Evolutionary conservation across 2,888 invertebrate species (phyloP).

Genomic region (Drosophila quasianomalipes): DNA sequence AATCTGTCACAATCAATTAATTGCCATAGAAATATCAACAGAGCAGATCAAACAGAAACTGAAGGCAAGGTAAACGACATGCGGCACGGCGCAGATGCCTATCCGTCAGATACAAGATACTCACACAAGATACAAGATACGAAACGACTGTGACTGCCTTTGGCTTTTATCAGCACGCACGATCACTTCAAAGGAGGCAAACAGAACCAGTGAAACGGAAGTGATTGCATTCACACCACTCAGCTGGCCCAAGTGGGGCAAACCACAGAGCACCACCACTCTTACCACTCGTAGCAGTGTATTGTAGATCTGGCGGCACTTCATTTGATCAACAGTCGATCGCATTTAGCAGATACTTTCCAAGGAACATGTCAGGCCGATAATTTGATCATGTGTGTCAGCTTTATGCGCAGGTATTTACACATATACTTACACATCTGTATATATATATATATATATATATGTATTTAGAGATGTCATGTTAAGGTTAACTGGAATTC

Average conservation of each 20-base stretch:
- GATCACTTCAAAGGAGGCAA: slow-evolving; percentile 75
- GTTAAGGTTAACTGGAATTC: slow-evolving; percentile 72
- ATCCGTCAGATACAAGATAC: slow-evolving; percentile 71
- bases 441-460: background rate
- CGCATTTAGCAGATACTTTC: slow-evolving; percentile 60
- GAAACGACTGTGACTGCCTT: slow-evolving; percentile 40
- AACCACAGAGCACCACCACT: slow-evolving; percentile 14
- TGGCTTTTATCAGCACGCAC: slow-evolving; percentile 78
- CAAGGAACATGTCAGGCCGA: slow-evolving; percentile 53
- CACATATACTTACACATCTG: slow-evolving; percentile 6
- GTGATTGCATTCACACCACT: slow-evolving; percentile 77
- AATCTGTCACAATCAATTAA: slow-evolving; percentile 81
- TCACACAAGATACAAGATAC: slow-evolving; percentile 60
- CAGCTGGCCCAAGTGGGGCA: slow-evolving; percentile 43
- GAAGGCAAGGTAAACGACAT: slow-evolving; percentile 55
- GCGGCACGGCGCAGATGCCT: slow-evolving; percentile 46
- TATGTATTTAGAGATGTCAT: slow-evolving; percentile 36
- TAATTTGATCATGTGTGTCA: slow-evolving; percentile 71
- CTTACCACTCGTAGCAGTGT: background rate
- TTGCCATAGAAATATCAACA: slow-evolving; percentile 76
- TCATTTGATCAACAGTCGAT: slow-evolving; percentile 59
- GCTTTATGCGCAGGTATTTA: slow-evolving; percentile 50
- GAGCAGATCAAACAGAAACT: slow-evolving; percentile 69
- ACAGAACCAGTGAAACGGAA: slow-evolving; percentile 71
- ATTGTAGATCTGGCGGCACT: slow-evolving; percentile 41